Evolutionary conservation across 2,113 vertebrate genomes (phyloP), one percentile per base, ranked within the genome.

Genomic region (Notechis scutatus): DNA sequence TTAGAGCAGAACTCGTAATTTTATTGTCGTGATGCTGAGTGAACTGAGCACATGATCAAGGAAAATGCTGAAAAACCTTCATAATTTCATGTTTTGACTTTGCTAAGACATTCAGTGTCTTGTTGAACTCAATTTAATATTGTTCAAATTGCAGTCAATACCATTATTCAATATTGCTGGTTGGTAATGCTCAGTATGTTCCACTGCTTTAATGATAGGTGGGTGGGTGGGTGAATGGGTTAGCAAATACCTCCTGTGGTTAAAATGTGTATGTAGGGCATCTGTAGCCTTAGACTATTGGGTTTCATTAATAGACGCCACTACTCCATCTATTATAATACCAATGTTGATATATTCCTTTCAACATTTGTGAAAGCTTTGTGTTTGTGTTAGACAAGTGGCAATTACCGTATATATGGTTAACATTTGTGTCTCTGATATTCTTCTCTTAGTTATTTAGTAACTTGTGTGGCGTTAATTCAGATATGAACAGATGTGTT

Each of bases 21-120:
- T 94, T 93, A 64, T 94, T 93, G 56, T 94, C 95, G 87, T 90
- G 94, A 42, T 90, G 92, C n/a, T 93, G 50, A 93, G 89, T 39
- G 21, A 6, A 50, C 20, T 91, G 47, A 94, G 87, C 92, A 57
- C 91, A 91, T 95, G 92, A 90, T 85, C 91, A 42, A 91, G 45
- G 61, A 92, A 92, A 39, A 50, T 24, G 54, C 18, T 94, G 90
- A 90, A 92, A 61, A 93, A 39, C n/a, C 0, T 1, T 59, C 26
- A 93, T 24, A 89, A 34, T 55, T 91, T 20, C 6, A 5, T 50
- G 92, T 15, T 42, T 1, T 23, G 47, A 59, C 29, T 12, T 7
- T 56, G 24, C 34, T 39, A 26, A 47, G 55, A 57, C 85, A 47
- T 52, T 94, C 0, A 0, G 34, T 61, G 8, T 24, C 54, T 81